Base-by-base conservation (phyloP, 2,797 vertebrate species). In the Strix occidentalis region DNA sequence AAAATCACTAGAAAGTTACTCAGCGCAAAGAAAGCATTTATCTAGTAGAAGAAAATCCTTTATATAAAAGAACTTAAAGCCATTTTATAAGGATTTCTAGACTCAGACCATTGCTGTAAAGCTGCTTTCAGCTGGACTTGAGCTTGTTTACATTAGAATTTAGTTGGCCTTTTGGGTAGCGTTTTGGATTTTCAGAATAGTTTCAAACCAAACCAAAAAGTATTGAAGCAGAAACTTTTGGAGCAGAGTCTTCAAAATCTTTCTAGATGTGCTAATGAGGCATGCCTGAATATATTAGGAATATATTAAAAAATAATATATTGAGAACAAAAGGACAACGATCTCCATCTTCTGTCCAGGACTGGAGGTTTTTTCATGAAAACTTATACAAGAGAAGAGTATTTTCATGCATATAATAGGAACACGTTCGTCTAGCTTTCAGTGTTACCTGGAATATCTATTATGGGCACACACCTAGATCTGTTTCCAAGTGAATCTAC, bases 21-120 rank as follows among this genome's bases (percentile, higher is more conserved):
- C 51, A 64, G 71, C 93, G 68, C 53, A 89, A 82, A 84, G 75
- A 91, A 87, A 82, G 61, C 8, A 26, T 82, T 92, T 81, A 90
- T 77, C 86, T 78, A 66, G 91, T 76, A 91, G 70, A 88, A 89
- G 79, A 93, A 92, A 95, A 94, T 87, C 68, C 88, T 84, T 79
- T 78, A 17, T 86, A 84, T 72, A 92, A 84, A 93, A 90, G 51
- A 83, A 90, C 13, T 63, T 87, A 56, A 86, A 87, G 64, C 63
- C 64, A 71, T 89, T 89, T 92, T 70, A 56, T 85, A 90, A 61
- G 61, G 65, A 71, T 92, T 92, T 75, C 84, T 79, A 70, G 70
- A 84, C n/a, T 26, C 65, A 50, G 37, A 70, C 89, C 81, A 92
- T 95, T 84, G 87, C 46, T 19, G 46, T 51, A 94, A 93, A 93